Percentiles rank a stretch among this genome's conserved stretches.
Evolutionary conservation across 1,140 invertebrate species (phyloP).

Genomic region (Drosophila sucinea): DNA sequence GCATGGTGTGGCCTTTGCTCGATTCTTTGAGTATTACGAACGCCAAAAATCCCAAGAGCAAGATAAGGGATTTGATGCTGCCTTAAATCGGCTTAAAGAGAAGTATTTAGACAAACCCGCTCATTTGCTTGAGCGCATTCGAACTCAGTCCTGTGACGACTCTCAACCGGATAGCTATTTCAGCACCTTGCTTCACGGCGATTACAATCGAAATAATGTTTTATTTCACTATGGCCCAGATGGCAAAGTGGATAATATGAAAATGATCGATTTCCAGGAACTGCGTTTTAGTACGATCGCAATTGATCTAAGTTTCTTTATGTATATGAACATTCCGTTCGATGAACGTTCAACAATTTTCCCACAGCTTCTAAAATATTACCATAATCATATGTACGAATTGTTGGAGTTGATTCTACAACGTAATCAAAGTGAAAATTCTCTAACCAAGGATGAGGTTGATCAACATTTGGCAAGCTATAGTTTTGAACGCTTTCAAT

Average conservation of each 20-base stretch:
- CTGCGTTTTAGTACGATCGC: conserved; percentile 67
- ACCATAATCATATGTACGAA: conserved; percentile 56
- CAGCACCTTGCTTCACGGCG: conserved; percentile 73
- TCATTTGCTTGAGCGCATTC: conserved; percentile 60
- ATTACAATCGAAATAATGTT: conserved; percentile 81
- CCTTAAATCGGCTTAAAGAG: conserved; percentile 50
- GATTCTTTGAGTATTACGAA: conserved; percentile 72
- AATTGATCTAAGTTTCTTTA: conserved; percentile 73
- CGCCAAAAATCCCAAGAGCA: conserved; percentile 25
- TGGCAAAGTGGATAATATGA: conserved; percentile 55
- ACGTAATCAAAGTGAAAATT: conserved; percentile 35
- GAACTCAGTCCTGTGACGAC: conserved; percentile 30
- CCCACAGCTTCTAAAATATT: conserved; percentile 33
- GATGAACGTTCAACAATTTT: conserved; percentile 36
- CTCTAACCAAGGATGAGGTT: conserved; percentile 40
- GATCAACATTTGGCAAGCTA: conserved; percentile 48
- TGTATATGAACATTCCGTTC: conserved; percentile 72
- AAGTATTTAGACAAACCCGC: conserved; percentile 57
- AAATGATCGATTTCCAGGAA: conserved; percentile 81
- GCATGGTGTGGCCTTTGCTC: conserved; percentile 67
- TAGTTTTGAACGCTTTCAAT: conserved; percentile 65
- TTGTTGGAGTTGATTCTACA: conserved; percentile 62
- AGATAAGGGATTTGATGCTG: conserved; percentile 25
- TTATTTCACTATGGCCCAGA: conserved; percentile 55
- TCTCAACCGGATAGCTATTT: conserved; percentile 57